phyloP scores from a whole-genome alignment of 2,113 vertebrate species.

The Nothocercus nigrocapillus region DNA sequence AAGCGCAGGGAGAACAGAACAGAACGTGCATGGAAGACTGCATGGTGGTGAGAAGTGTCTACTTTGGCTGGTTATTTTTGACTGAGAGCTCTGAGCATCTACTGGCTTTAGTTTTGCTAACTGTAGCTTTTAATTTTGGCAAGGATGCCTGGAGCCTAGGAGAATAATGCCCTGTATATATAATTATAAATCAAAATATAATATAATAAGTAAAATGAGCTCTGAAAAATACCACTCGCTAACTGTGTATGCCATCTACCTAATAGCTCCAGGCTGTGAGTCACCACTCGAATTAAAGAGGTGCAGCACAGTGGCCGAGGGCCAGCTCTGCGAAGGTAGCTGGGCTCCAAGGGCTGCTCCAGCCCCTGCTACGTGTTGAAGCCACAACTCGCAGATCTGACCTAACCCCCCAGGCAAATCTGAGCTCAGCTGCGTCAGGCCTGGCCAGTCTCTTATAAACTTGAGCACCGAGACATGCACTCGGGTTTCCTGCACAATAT shows the following conservation, averaged over 20 bases:
- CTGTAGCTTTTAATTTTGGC: slow-evolving; percentile 56
- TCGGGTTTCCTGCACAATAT: accelerated
- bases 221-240: slow-evolving; percentile 49
- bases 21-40: not conserved
- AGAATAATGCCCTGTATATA: slow-evolving; percentile 26
- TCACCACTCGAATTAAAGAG: slow-evolving; percentile 45
- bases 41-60: not conserved
- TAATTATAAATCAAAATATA: slow-evolving; percentile 72
- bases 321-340: not conserved
- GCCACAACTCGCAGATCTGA: not conserved
- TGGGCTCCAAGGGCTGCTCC: accelerated
- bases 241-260: slow-evolving; percentile 40
- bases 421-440: not conserved
- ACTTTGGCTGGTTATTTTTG: slow-evolving; percentile 18
- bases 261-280: slow-evolving; percentile 54
- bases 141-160: slow-evolving; percentile 28
- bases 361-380: not conserved
- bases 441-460: accelerated
- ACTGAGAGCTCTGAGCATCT: not conserved
- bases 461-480: accelerated
- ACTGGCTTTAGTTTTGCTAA: slow-evolving; percentile 38
- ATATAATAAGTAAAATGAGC: slow-evolving; percentile 56
- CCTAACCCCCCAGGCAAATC: not conserved
- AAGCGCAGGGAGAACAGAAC: not conserved
- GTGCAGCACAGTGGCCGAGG: accelerated